phyloP scores from a whole-genome alignment of 2,113 vertebrate species.

The Camelus dromedarius region DNA sequence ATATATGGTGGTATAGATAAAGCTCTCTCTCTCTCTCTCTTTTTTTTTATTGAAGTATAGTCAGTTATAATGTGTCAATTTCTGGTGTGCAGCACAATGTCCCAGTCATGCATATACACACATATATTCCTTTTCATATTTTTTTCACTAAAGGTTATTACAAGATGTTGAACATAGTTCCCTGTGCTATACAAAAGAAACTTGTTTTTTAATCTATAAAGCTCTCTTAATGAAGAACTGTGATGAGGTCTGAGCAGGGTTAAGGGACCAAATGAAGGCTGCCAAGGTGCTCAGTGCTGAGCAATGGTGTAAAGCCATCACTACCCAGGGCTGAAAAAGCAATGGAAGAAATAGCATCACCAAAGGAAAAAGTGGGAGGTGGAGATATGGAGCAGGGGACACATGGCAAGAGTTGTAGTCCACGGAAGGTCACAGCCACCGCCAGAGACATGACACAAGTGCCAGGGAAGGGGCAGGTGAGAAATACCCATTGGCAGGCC shows the following conservation, averaged over 20 bases:
- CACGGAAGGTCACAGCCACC: background rate
- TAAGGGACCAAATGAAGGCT: background rate
- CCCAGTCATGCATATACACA: too few species aligned
- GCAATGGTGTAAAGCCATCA: background rate
- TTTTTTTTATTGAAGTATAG: too few species aligned
- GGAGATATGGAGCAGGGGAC: background rate
- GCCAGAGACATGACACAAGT: background rate
- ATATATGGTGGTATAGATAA: background rate
- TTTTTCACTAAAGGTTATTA: too few species aligned
- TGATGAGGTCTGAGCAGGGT: background rate
- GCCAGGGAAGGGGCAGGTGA: background rate
- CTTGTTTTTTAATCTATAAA: background rate
- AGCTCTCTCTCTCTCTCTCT: conserved; percentile 34
- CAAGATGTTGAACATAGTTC: too few species aligned
- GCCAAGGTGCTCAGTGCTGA: background rate
- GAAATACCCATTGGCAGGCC: background rate
- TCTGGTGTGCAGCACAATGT: too few species aligned
- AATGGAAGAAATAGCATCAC: background rate
- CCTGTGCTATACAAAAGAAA: too few species aligned
- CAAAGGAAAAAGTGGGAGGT: background rate
- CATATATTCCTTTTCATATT: too few species aligned
- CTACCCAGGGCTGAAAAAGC: background rate
- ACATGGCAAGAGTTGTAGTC: accelerated
- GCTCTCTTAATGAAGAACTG: background rate
- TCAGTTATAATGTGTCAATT: too few species aligned